Evolutionary conservation across 2,113 vertebrate genomes (phyloP).

Genomic region (Pelecanus crispus): DNA sequence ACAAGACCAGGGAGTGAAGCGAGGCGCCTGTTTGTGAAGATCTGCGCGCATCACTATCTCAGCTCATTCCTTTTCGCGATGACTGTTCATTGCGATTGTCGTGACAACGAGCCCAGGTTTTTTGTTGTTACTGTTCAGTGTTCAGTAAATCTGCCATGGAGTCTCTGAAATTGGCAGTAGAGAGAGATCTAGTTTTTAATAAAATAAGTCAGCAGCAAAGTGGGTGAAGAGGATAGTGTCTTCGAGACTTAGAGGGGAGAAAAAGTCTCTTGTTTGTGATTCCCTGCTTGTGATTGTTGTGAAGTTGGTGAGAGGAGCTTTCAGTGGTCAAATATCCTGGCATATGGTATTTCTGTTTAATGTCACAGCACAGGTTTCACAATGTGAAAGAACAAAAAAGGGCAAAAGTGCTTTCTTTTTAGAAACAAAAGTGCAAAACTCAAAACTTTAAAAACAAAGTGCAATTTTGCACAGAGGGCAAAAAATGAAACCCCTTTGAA

Average conservation of each 20-base stretch:
- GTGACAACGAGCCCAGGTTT: neutral
- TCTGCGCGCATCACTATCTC: neutral
- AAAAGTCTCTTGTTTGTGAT: neutral
- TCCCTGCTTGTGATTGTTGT: conserved; percentile 34
- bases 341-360: conserved; percentile 11
- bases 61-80: neutral
- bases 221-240: conserved; percentile 25
- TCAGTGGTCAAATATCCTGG: conserved; percentile 28
- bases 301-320: conserved; percentile 34
- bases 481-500: conserved; percentile 18
- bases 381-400: neutral
- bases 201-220: conserved; percentile 67
- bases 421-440: conserved; percentile 23
- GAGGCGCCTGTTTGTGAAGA: neutral
- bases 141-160: neutral
- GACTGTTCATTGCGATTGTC: neutral
- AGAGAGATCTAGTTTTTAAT: conserved; percentile 33
- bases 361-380: conserved; percentile 58
- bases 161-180: neutral
- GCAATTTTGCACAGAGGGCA: conserved; percentile 56
- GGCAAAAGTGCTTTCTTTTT: neutral
- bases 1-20: neutral
- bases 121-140: neutral
- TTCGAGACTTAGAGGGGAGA: neutral
- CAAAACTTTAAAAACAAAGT: conserved; percentile 22